phyloP scores from a whole-genome alignment of 1,140 invertebrate genomes.

The Bombus fervidus region DNA sequence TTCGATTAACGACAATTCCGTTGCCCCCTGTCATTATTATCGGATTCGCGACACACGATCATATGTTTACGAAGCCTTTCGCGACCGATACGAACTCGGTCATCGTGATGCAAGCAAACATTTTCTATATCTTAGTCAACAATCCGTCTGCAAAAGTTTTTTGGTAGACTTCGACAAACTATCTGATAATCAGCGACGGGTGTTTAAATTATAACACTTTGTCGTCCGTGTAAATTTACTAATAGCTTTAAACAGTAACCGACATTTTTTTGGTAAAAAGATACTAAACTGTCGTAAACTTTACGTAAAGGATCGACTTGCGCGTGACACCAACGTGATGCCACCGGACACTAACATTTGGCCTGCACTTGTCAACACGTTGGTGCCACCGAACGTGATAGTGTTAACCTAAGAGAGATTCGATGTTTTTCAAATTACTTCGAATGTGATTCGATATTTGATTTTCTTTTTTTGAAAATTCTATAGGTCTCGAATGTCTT shows the following conservation, averaged over 20 bases:
- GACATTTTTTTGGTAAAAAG: no score
- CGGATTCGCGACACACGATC: neutral
- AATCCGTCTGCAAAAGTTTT: neutral
- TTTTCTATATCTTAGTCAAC: neutral
- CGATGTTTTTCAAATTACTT: neutral
- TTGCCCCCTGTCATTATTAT: conserved; percentile 7
- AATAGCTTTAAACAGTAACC: no score
- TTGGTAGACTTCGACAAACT: neutral
- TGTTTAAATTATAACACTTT: neutral
- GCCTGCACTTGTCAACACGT: no score
- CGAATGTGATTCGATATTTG: neutral
- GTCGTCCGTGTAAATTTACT: no score
- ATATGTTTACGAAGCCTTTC: neutral
- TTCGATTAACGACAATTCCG: neutral
- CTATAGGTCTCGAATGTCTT: neutral
- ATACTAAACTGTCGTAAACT: no score
- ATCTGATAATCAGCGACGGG: no score
- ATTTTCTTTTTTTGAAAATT: neutral
- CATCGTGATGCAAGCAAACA: conserved; percentile 8
- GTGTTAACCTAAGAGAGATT: neutral
- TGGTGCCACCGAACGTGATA: no score
- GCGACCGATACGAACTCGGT: neutral
- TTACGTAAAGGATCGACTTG: no score
- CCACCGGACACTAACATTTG: no score
- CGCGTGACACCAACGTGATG: no score